These are phyloP conservation scores for Carassius carassius DNA, from an alignment of 2,113 vertebrate species.

Conservation along the genomic window DNA sequence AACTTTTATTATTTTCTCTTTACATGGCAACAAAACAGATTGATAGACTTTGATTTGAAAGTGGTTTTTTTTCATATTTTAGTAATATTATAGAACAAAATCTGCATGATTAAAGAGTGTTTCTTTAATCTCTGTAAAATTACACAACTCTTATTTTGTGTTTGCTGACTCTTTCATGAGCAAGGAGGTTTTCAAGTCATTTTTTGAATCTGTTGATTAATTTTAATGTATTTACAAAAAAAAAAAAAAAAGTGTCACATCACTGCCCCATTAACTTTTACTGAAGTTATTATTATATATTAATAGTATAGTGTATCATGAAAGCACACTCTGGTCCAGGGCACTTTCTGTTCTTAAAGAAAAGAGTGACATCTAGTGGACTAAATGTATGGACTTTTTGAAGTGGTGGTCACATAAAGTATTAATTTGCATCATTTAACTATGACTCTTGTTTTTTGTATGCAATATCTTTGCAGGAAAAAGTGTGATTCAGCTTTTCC, in stretches of 20 bases:
- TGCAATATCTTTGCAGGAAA: neutral
- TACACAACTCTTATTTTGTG: neutral
- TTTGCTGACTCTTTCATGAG: too few species aligned
- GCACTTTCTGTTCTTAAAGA: neutral
- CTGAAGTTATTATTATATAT: neutral
- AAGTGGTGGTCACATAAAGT: neutral
- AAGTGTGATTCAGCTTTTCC: neutral
- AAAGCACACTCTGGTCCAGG: neutral
- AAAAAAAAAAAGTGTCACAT: neutral
- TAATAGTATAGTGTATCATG: neutral
- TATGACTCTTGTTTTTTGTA: neutral
- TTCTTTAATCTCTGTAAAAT: neutral
- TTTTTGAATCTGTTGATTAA: neutral
- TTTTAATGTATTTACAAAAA: neutral
- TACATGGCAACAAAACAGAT: neutral
- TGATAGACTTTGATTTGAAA: neutral
- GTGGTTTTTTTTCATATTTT: too few species aligned
- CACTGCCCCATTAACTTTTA: neutral
- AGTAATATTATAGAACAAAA: neutral
- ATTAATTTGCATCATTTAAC: neutral
- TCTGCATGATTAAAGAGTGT: too few species aligned
- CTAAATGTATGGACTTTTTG: neutral
- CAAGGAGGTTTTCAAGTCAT: neutral
- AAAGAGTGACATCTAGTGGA: slow-evolving; percentile 44
- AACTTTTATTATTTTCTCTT: neutral